A percentile compares a stretch with the other conserved stretches of the same genome.
These are phyloP conservation scores for Anthonomus grandis DNA, from an alignment of 1,140 invertebrate species.

Conservation along the genomic window DNA sequence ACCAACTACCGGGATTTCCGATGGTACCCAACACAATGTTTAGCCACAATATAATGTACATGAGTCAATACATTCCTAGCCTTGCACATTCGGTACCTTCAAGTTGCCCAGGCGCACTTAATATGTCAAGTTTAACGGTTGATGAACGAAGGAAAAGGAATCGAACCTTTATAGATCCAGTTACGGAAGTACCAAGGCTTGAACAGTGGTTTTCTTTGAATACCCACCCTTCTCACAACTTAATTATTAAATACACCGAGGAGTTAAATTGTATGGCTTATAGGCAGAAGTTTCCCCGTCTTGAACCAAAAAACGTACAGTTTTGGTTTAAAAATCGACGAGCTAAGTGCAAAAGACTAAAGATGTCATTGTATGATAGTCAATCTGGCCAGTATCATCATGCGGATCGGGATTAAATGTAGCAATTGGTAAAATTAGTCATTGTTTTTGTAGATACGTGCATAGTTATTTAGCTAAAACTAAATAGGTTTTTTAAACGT, in stretches of 20 bases:
- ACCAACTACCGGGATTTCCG: slow-evolving; percentile 64
- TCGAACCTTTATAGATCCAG: slow-evolving; percentile 97
- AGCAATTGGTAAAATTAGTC: no score
- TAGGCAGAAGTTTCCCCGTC: slow-evolving; percentile 90
- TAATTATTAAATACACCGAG: slow-evolving; percentile 95
- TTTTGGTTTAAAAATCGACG: slow-evolving; percentile 96
- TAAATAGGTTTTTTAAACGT: no score
- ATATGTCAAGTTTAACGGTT: slow-evolving; percentile 59
- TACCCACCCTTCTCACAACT: slow-evolving; percentile 94
- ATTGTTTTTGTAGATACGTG: no score
- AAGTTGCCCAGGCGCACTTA: slow-evolving; percentile 57
- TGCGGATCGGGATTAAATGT: slow-evolving; percentile 38
- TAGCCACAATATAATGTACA: slow-evolving; percentile 82
- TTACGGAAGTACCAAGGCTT: slow-evolving; percentile 93
- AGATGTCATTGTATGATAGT: slow-evolving; percentile 77
- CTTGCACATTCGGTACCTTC: slow-evolving; percentile 52
- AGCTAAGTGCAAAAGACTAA: slow-evolving; percentile 92
- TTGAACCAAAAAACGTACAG: slow-evolving; percentile 97
- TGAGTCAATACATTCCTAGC: slow-evolving; percentile 79
- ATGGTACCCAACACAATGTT: slow-evolving; percentile 82
- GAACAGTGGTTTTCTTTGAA: slow-evolving; percentile 98
- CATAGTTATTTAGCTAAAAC: no score
- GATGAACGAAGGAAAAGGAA: slow-evolving; percentile 90
- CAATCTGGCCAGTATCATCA: slow-evolving; percentile 43
- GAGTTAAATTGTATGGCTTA: slow-evolving; percentile 93